Evolutionary conservation across 2,113 vertebrate species (phyloP).

Genomic region (Ophthalmolycus amberensis): DNA sequence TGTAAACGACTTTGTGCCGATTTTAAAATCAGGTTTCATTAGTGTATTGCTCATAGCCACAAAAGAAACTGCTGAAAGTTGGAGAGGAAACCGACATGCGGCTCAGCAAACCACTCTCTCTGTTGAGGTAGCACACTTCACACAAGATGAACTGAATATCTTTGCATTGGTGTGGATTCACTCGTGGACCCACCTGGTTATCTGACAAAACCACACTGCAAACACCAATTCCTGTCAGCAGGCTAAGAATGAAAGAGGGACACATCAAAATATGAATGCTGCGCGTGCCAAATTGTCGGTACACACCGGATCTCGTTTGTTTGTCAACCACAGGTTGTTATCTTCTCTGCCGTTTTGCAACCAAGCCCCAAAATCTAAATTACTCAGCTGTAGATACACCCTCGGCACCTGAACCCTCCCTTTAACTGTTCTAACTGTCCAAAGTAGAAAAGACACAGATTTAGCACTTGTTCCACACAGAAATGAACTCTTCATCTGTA

Average conservation of each 20-base stretch:
- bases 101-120: conserved; percentile 76
- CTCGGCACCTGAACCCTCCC: conserved; percentile 70
- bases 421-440: conserved; percentile 78
- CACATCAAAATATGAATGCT: conserved; percentile 69
- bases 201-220: conserved; percentile 60
- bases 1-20: conserved; percentile 38
- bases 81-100: conserved; percentile 74
- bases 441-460: conserved; percentile 22
- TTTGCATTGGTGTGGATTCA: conserved; percentile 54
- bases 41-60: conserved; percentile 63
- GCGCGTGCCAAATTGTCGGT: conserved; percentile 57
- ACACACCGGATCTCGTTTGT: conserved; percentile 76
- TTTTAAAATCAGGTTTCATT: conserved; percentile 62
- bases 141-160: conserved; percentile 58
- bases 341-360: conserved; percentile 41
- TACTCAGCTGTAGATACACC: conserved; percentile 81
- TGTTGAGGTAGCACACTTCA: conserved; percentile 74
- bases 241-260: conserved; percentile 75
- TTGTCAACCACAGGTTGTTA: conserved; percentile 72
- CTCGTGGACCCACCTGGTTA: conserved; percentile 66
- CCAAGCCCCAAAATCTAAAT: conserved; percentile 79
- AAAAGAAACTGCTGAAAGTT: conserved; percentile 77
- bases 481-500: conserved; percentile 19
- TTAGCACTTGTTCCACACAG: conserved; percentile 31
- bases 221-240: conserved; percentile 68